Base-by-base conservation (phyloP, 2,113 vertebrate genomes). In the Struthidea cinerea region DNA sequence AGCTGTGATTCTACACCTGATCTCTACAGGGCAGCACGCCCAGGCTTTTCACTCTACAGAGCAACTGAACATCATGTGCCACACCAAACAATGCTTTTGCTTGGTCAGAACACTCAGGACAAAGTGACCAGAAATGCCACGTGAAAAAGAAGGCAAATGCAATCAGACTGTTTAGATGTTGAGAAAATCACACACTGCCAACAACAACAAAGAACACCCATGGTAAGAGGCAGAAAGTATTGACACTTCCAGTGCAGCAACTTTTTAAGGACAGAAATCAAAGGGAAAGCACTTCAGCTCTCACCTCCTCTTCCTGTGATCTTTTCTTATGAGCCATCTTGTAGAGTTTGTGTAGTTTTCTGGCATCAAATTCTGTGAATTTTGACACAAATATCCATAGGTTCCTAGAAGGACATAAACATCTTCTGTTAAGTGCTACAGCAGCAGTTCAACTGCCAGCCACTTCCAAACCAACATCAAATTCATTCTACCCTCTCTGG, bases 341-440 rank as follows among this genome's bases (percentile, higher is more conserved):
- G 96, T 99, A 99, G 87, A 99, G 98, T 81, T 99, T 99, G 96
- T 99, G 99, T 73, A 99, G 97, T 94, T 99, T 99, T 96, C 98
- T 98, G 19, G 99, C 99, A 60, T 99, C 99, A 96, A 99, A 99
- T 98, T 99, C 99, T 16, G 99, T 99, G 94, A 99, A 99, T 98
- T 99, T 99, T 53, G 99, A 99, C 91, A 99, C 99, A 98, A 99
- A 99, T 93, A 99, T 99, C 99, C 99, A 99, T 30, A 99, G 99
- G 93, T 99, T 99, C 97, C 99, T 99, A 95, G 37, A 95, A 92
- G 30, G 67, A 96, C 23, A 94, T 1, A 4, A 95, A 90, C 28
- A 37, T 61, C 78, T 89, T 74, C 60, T 90, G 80, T 90, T 90
- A 94, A 76, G 60, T 41, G 52, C 27, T 84, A 52, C 37, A 75